Evolutionary conservation across 35 echinoderm and acorn worm species (phyloP).

Genomic region (Heliocidaris erythrogramma): DNA sequence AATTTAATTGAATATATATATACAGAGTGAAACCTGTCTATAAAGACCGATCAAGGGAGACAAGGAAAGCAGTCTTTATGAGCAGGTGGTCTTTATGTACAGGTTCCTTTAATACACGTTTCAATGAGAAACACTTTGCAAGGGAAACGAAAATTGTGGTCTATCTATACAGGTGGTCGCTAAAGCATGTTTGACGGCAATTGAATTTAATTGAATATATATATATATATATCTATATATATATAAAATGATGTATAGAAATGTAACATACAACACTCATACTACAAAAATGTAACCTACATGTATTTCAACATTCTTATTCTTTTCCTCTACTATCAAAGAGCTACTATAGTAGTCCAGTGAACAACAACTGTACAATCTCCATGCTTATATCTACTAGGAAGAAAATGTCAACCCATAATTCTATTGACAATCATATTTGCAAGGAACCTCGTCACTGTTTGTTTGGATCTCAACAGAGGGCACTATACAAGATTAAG

Average conservation of each 20-base stretch:
- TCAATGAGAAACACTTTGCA: too few relatives aligned
- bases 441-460: neutral
- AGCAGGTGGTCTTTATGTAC: too few relatives aligned
- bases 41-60: too few relatives aligned
- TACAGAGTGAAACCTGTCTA: too few relatives aligned
- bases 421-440: slow-evolving; percentile 5
- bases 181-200: too few relatives aligned
- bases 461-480: slow-evolving; percentile 15
- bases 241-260: neutral
- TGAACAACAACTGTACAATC: neutral
- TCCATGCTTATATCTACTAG: neutral
- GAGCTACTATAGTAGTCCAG: neutral
- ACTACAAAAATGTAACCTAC: neutral
- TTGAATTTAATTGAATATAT: too few relatives aligned
- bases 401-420: neutral
- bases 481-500: slow-evolving; percentile 8
- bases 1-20: too few relatives aligned
- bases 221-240: too few relatives aligned
- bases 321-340: neutral
- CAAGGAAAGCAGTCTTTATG: too few relatives aligned
- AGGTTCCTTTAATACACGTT: too few relatives aligned
- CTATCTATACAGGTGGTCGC: too few relatives aligned
- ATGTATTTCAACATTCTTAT: neutral
- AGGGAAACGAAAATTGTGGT: too few relatives aligned
- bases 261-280: neutral